Percentiles rank a stretch among this genome's conserved stretches.
Conservation (phyloP, 2,888 invertebrate genomes). For the Schizotus pectinicornis region DNA sequence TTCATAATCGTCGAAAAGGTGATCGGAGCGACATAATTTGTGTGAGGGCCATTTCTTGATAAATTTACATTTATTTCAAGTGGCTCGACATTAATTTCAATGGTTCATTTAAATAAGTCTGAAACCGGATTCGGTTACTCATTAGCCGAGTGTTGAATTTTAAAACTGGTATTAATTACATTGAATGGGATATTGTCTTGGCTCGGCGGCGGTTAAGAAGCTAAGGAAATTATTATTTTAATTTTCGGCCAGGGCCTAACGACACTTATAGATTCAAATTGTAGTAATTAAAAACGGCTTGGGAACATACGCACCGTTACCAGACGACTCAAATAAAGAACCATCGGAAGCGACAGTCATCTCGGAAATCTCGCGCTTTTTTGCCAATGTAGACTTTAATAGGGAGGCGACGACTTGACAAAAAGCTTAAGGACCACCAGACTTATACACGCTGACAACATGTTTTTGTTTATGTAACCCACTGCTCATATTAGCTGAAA, state of each 20-base stretch:
- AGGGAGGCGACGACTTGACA: too few relatives aligned
- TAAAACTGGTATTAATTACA: slow-evolving; percentile 44
- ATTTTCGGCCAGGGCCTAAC: slow-evolving; percentile 30
- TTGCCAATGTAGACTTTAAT: too few relatives aligned
- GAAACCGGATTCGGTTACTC: slow-evolving; percentile 47
- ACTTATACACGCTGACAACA: too few relatives aligned
- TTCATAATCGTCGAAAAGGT: slow-evolving; percentile 2
- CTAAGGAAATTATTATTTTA: slow-evolving; percentile 35
- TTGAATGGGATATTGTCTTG: slow-evolving; percentile 37
- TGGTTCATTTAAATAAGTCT: slow-evolving; percentile 46
- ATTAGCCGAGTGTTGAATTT: slow-evolving; percentile 45
- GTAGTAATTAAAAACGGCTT: slow-evolving; percentile 35
- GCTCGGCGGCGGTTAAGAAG: slow-evolving; percentile 20
- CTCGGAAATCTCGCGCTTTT: too few relatives aligned
- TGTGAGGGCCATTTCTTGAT: slow-evolving; percentile 35
- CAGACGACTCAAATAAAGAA: too few relatives aligned
- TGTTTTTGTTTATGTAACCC: too few relatives aligned
- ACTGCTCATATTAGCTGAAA: too few relatives aligned
- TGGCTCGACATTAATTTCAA: slow-evolving; percentile 44
- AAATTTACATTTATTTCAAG: slow-evolving; percentile 43
- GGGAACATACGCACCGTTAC: slow-evolving; percentile 1
- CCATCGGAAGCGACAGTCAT: too few relatives aligned
- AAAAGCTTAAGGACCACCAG: too few relatives aligned
- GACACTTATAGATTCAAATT: slow-evolving; percentile 36
- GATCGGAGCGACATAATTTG: slow-evolving; percentile 27